Evolutionary conservation across 2,797 vertebrate species (phyloP).

Genomic region (Linurgus olivaceus): DNA sequence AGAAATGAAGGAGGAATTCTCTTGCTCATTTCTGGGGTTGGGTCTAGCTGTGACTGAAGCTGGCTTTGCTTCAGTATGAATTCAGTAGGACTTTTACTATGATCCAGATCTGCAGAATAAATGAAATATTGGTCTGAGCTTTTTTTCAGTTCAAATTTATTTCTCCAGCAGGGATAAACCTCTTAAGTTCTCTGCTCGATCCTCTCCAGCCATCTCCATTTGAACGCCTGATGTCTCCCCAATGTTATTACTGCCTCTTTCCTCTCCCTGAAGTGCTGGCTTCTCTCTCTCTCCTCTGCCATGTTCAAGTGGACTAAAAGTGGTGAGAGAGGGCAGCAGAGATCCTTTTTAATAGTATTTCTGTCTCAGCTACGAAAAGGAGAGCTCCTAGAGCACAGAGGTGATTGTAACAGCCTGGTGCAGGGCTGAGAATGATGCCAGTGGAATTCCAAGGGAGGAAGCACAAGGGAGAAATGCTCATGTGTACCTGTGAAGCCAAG

Average conservation of each 20-base stretch:
- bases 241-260: accelerated
- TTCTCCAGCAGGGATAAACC: background rate
- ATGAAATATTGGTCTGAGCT: background rate
- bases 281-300: background rate
- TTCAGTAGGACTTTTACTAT: background rate
- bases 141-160: background rate
- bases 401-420: background rate
- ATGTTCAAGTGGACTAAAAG: background rate
- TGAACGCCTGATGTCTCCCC: background rate
- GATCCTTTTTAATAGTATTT: background rate
- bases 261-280: accelerated
- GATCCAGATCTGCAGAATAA: background rate
- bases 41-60: background rate
- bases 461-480: background rate
- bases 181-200: background rate
- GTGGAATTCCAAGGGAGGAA: background rate
- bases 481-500: background rate
- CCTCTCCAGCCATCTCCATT: background rate
- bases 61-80: background rate
- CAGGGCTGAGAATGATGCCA: background rate
- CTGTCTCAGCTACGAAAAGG: background rate
- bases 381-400: background rate
- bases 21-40: background rate
- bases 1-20: background rate
- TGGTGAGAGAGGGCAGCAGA: slow-evolving; percentile 61